A percentile compares a stretch with the other conserved stretches of the same genome.
phyloP scores from a whole-genome alignment of 2,113 vertebrate species.

The Lophotis ruficrista region DNA sequence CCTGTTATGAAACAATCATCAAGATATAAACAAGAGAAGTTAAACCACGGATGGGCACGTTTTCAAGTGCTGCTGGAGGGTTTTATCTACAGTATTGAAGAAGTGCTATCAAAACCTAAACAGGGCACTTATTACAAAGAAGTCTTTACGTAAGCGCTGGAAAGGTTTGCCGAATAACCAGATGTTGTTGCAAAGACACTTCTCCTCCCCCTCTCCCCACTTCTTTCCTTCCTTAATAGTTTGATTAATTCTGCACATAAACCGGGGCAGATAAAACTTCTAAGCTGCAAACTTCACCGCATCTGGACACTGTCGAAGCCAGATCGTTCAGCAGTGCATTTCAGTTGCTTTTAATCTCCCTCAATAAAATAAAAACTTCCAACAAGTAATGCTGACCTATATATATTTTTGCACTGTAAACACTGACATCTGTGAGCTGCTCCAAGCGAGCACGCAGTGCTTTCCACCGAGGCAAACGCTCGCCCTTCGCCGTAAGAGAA shows the following conservation, averaged over 20 bases:
- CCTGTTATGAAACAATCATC: slow-evolving; percentile 39
- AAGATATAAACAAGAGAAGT: slow-evolving; percentile 61
- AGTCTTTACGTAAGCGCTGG: slow-evolving; percentile 56
- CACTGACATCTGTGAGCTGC: slow-evolving; percentile 52
- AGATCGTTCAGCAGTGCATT: background rate
- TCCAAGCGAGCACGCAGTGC: background rate
- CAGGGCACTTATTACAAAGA: slow-evolving; percentile 47
- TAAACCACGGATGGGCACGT: background rate
- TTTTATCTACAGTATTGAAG: slow-evolving; percentile 53
- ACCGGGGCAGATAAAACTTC: slow-evolving; percentile 27
- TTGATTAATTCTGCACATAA: slow-evolving; percentile 14
- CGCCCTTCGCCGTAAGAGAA: slow-evolving; percentile 2
- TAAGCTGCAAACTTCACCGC: slow-evolving; percentile 37
- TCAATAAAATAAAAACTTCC: slow-evolving; percentile 40
- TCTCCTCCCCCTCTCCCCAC: slow-evolving; percentile 43
- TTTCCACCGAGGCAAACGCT: background rate
- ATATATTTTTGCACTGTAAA: slow-evolving; percentile 53
- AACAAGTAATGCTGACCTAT: slow-evolving; percentile 35
- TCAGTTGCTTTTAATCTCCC: slow-evolving; percentile 31
- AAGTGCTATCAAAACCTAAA: slow-evolving; percentile 56
- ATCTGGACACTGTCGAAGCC: slow-evolving; percentile 44
- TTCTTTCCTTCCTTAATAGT: slow-evolving; percentile 50
- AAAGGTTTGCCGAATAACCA: slow-evolving; percentile 46
- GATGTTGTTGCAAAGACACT: slow-evolving; percentile 55
- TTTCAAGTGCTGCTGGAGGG: slow-evolving; percentile 41